Percentiles rank a stretch among this genome's conserved stretches.
These are phyloP conservation scores for Lymantria dispar DNA, from an alignment of 2,888 invertebrate genomes.

Conservation along the genomic window DNA sequence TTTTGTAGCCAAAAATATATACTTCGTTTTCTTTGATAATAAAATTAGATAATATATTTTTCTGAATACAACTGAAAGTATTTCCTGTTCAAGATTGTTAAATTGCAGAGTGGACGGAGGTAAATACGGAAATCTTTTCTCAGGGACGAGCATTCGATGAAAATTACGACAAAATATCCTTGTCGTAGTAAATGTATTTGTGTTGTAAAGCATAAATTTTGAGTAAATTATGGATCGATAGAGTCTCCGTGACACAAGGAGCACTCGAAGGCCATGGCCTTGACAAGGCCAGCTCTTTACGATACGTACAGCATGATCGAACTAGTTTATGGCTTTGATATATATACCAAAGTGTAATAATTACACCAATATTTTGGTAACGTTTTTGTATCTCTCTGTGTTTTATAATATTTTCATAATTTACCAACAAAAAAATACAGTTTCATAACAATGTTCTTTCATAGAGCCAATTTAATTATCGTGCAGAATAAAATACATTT, in stretches of 20 bases:
- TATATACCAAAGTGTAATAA: slow-evolving; percentile 7
- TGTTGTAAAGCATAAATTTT: slow-evolving; percentile 17
- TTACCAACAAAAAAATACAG: no score
- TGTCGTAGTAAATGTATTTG: slow-evolving; percentile 9
- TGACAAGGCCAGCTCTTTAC: slow-evolving; percentile 24
- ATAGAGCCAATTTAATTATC: slow-evolving; percentile 20
- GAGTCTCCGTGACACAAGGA: slow-evolving; percentile 31
- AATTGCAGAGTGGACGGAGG: no score
- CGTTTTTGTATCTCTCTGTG: no score
- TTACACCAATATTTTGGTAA: neutral
- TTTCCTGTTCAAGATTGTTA: no score
- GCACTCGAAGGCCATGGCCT: slow-evolving; percentile 36
- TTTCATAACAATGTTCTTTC: no score
- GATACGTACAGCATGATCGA: slow-evolving; percentile 18
- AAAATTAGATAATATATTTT: no score
- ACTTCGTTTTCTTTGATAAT: no score
- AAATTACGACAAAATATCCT: slow-evolving; percentile 1
- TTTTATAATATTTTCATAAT: no score
- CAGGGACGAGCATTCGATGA: neutral
- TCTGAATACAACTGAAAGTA: no score
- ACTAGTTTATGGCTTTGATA: slow-evolving; percentile 13
- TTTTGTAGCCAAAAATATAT: no score
- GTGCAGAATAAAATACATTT: slow-evolving; percentile 14
- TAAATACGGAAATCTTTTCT: slow-evolving; percentile 4
- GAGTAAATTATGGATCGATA: slow-evolving; percentile 29